A percentile compares a stretch with the other conserved stretches of the same genome.
phyloP scores from a whole-genome alignment of 2,113 vertebrate species.

The Heterotilapia buettikoferi region DNA sequence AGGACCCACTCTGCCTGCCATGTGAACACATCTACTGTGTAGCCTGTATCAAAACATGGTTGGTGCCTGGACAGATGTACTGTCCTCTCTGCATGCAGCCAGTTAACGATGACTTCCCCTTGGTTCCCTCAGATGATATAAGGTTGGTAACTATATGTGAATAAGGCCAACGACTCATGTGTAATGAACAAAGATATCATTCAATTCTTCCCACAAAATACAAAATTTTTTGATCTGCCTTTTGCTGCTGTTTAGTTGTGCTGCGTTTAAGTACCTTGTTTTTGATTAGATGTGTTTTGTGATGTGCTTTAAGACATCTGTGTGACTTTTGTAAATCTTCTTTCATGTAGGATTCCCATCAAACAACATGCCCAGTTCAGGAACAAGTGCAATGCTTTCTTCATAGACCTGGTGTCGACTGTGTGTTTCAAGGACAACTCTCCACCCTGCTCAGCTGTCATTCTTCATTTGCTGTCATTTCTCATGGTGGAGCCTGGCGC shows the following conservation, averaged over 20 bases:
- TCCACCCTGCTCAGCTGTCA: conserved; percentile 76
- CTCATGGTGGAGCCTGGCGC: conserved; percentile 73
- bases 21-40: conserved; percentile 83
- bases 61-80: conserved; percentile 72
- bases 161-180: background rate
- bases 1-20: conserved; percentile 78
- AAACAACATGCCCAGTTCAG: conserved; percentile 74
- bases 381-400: conserved; percentile 86
- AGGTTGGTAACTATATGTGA: conserved; percentile 62
- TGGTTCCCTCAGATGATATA: conserved; percentile 63
- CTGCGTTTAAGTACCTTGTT: background rate
- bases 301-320: background rate
- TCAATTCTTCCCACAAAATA: background rate
- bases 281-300: background rate
- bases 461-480: conserved; percentile 75
- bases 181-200: background rate
- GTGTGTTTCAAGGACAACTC: conserved; percentile 90
- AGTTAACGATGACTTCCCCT: conserved; percentile 50
- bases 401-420: conserved; percentile 85
- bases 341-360: conserved; percentile 48
- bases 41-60: conserved; percentile 73
- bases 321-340: background rate
- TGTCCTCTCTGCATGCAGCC: conserved; percentile 76
- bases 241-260: background rate
- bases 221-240: background rate